Evolutionary conservation across 2,113 vertebrate species (phyloP).

Genomic region (Cynopterus brachyotis): DNA sequence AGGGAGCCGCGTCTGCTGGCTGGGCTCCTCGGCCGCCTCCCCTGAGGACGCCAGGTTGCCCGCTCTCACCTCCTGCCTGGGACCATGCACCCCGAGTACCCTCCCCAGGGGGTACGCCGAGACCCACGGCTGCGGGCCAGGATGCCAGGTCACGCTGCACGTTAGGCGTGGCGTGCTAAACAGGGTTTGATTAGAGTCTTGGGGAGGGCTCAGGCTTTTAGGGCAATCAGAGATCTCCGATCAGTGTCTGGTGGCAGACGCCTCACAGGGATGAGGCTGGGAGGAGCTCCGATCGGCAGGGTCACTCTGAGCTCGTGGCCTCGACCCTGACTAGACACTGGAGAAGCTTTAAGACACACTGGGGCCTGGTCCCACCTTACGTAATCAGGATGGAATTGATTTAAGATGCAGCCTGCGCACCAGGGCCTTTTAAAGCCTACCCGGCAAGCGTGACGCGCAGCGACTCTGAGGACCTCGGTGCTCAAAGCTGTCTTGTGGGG

Average conservation of each 20-base stretch:
- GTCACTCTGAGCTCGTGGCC: neutral
- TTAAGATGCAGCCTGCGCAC: neutral
- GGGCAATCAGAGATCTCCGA: neutral
- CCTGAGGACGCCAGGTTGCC: accelerated
- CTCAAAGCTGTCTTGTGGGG: neutral
- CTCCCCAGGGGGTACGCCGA: no score
- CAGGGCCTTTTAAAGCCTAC: neutral
- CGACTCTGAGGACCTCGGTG: neutral
- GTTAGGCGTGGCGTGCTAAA: no score
- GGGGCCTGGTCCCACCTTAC: neutral
- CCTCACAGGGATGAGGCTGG: neutral
- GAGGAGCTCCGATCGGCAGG: neutral
- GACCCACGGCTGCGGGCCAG: neutral
- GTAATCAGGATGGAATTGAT: neutral
- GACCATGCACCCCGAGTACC: accelerated
- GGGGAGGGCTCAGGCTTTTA: neutral
- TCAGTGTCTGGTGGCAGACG: neutral
- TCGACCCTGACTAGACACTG: neutral
- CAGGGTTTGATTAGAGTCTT: neutral
- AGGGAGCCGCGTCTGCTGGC: accelerated
- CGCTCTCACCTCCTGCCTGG: neutral
- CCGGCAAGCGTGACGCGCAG: neutral
- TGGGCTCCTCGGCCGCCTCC: neutral
- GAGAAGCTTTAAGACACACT: neutral
- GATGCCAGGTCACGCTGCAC: accelerated